A percentile compares a stretch with the other conserved stretches of the same genome.
These are phyloP conservation scores for Anastrepha obliqua DNA, from an alignment of 1,140 invertebrate species.

Conservation along the genomic window DNA sequence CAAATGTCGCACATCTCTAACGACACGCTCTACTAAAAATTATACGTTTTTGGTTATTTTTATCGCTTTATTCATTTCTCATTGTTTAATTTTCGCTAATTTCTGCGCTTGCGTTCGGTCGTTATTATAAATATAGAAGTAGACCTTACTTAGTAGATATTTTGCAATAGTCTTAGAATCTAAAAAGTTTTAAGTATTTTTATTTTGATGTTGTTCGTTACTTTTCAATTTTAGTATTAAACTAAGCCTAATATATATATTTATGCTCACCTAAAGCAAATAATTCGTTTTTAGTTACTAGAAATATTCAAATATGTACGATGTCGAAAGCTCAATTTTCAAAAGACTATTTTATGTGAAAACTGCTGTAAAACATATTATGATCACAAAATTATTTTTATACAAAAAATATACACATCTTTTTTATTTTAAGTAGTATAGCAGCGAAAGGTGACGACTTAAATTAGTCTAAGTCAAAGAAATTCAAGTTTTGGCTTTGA, in stretches of 20 bases:
- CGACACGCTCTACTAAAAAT: constrained; percentile 2
- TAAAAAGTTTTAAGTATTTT: constrained; percentile 40
- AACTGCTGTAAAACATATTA: not conserved
- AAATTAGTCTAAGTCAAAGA: not conserved
- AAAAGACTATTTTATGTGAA: not conserved
- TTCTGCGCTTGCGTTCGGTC: not conserved
- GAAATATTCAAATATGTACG: not conserved
- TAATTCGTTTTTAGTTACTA: not conserved
- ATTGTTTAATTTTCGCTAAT: constrained; percentile 1
- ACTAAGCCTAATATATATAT: constrained; percentile 24
- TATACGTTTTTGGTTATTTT: constrained; percentile 15
- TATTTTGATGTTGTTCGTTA: constrained; percentile 29
- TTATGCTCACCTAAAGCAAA: not conserved
- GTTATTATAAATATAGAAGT: not conserved
- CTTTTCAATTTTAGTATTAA: constrained; percentile 5
- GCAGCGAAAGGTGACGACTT: not conserved
- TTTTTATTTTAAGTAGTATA: not conserved
- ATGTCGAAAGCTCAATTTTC: not conserved
- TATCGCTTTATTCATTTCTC: not conserved
- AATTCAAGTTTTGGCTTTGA: not conserved
- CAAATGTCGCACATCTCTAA: constrained; percentile 28
- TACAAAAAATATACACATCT: not conserved
- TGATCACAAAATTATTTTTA: constrained; percentile 18
- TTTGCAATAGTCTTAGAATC: not conserved
- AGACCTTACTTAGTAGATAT: constrained; percentile 2